Evolutionary conservation across 2,113 vertebrate species (phyloP).

Genomic region (Hydrochoerus hydrochaeris): DNA sequence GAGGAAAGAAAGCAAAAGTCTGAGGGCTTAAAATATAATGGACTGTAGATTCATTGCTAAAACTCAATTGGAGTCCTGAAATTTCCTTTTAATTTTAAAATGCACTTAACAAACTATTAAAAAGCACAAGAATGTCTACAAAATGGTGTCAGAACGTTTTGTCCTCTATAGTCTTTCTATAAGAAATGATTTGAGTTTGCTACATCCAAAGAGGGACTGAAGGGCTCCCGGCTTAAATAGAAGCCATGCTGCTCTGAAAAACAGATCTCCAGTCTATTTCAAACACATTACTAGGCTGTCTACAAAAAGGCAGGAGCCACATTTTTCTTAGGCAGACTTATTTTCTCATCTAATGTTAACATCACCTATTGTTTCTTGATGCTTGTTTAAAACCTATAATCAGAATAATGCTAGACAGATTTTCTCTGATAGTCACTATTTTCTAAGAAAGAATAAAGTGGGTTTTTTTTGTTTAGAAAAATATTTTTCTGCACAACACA

Average conservation of each 20-base stretch:
- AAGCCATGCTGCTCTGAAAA: not conserved
- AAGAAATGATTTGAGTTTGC: constrained; percentile 47
- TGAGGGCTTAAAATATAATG: constrained; percentile 55
- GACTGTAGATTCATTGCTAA: constrained; percentile 59
- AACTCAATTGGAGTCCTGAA: constrained; percentile 47
- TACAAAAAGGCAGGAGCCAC: not conserved
- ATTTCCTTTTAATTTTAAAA: constrained; percentile 68
- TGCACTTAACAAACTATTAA: constrained; percentile 27
- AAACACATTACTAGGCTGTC: not conserved
- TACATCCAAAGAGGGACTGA: not conserved
- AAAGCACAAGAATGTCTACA: not conserved
- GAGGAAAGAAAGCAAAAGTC: not conserved
- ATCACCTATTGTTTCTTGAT: not conserved
- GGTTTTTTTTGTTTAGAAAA: not conserved
- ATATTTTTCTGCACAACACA: not conserved
- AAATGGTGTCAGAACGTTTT: constrained; percentile 15
- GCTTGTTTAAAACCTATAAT: not conserved
- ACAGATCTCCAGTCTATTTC: not conserved
- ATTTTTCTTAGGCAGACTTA: not conserved
- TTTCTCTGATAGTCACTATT: not conserved
- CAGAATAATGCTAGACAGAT: not conserved
- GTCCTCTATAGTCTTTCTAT: not conserved
- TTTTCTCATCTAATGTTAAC: not conserved
- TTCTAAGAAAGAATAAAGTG: not conserved
- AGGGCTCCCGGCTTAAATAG: not conserved